phyloP scores from a whole-genome alignment of 1,140 invertebrate genomes.

The Eupristina koningsbergeri region DNA sequence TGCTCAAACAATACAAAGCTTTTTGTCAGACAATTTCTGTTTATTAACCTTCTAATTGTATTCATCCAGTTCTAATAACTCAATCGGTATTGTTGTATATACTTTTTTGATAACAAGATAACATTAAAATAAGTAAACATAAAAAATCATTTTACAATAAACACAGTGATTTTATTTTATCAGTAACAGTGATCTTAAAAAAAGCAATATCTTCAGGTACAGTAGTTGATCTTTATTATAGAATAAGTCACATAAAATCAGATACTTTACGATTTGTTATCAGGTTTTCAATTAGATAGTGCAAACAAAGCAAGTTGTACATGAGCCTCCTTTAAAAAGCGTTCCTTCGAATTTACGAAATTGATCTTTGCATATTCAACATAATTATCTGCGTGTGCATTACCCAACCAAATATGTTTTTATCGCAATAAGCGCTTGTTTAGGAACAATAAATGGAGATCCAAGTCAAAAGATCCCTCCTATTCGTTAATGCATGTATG shows the following conservation, averaged over 20 bases:
- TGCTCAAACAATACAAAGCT: too few species aligned
- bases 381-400: not conserved
- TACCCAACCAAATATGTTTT: not conserved
- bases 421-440: not conserved
- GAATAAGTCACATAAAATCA: not conserved
- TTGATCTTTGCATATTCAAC: not conserved
- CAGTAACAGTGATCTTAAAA: too few species aligned
- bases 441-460: constrained; percentile 15
- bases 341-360: not conserved
- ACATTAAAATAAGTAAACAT: not conserved
- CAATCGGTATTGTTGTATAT: not conserved
- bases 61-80: not conserved
- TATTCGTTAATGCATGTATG: not conserved
- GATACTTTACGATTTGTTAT: not conserved
- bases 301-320: not conserved
- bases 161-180: too few species aligned
- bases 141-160: not conserved
- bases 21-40: too few species aligned
- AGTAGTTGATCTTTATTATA: not conserved
- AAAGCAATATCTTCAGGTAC: not conserved
- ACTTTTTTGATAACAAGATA: not conserved
- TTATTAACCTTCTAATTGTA: too few species aligned
- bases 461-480: not conserved
- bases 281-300: not conserved
- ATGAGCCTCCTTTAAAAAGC: too few species aligned